Base-by-base conservation (phyloP, 2,888 invertebrate species). In the Xestia xanthographa region DNA sequence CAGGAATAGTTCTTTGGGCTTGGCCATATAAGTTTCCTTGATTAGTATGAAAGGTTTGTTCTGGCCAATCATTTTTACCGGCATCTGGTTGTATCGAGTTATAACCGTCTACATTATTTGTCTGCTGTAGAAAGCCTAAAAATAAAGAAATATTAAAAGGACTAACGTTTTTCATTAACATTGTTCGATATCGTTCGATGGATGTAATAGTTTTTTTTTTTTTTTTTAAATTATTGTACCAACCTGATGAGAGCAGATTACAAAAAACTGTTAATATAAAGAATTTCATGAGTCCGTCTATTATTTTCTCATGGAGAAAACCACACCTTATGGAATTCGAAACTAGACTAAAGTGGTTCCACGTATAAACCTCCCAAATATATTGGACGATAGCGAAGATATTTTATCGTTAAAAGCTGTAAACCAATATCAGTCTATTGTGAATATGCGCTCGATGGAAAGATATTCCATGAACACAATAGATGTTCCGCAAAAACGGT, bases 391-490 rank as follows among this genome's bases (percentile, higher is more conserved):
- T 75, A 77, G 76, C 83, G 85, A 86, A 82, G 88, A 88, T 88
- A 90, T 91, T 92, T 93, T 92, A 94, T 94, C 92, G 88, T 80
- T 85, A 87, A 88, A 90, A 91, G 89, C 88, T 90, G 91, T 93
- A 93, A 93, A 93, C 86, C 91, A 92, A 92, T 95, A 93, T 93
- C 92, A 90, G 80, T 81, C 92, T 89, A 95, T 95, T 95, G 94
- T 93, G 85, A 89, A 92, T 90, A 90, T 91, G 91, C 92, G 90
- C 83, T 92, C 90, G 87, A 90, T 90, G 93, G 94, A 95, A 94
- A 93, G 92, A 92, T 92, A 94, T 94, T 92, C 87, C 81, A 85
- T 89, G 88, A 87, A 93, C 94, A 95, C 95, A 95, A 95, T 94
- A 87, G 92, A 84, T 88, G 92, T 94, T 93, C 91, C 90, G 91